Evolutionary conservation across 2,113 vertebrate species (phyloP), one percentile per base, ranked within the genome.

Genomic region (Sapajus apella): DNA sequence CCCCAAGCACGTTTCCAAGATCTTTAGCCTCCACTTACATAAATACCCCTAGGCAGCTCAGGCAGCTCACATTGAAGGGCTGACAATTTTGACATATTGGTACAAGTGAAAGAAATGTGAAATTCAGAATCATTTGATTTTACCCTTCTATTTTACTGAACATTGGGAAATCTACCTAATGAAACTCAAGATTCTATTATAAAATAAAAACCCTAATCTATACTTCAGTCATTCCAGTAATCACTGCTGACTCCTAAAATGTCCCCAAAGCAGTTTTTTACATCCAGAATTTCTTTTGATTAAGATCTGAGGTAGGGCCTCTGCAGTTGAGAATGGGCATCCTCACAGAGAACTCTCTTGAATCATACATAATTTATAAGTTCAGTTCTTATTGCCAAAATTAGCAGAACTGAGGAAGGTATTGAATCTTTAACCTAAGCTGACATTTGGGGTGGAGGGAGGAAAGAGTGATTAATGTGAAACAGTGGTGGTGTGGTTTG

Each of bases 231-330:
- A 55, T 55, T 58, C 50, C 43, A 64, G 20, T 8, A 68, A 21
- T 81, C 43, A 52, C 10, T 76, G 50, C 23, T 61, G n/a, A 55
- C 32, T 86, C 25, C 43, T 61, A 40, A 12, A 76, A 68, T 21
- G 55, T 81, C 32, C 52, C 79, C n/a, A 81, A 93, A 18, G n/a
- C 40, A 7, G 0, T 25, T 55, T 20, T 73, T 30, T 66, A n/a
- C 50, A 90, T 77, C 32, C 43, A 87, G 21, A 94, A 87, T 2
- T 79, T 92, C 58, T 96, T 90, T 82, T 81, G 16, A 89, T 88
- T 80, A 66, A 80, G 94, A 72, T 81, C 20, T 82, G 17, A 96
- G 35, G 18, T 61, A 35, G 16, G 23, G 13, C 1, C 7, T 61
- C 18, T 47, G 90, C 5, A 1, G 1, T 0, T 87, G 64, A 82